A percentile compares a stretch with the other conserved stretches of the same genome.
These are phyloP conservation scores for Cricetomys ansorgei DNA, from an alignment of 2,113 vertebrate genomes.

Conservation along the genomic window DNA sequence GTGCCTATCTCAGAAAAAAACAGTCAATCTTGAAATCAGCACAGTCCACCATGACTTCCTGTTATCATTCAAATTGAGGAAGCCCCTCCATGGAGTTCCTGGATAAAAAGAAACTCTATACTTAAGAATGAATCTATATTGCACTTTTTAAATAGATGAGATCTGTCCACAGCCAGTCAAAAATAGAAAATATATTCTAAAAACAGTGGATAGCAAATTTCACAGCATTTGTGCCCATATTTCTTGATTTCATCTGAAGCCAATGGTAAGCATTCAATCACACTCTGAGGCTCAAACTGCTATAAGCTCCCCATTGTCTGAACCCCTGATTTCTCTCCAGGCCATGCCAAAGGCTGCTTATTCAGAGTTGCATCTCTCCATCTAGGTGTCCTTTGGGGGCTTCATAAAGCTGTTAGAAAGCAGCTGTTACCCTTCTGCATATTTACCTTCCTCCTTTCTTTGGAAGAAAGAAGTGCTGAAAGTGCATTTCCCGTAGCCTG, in stretches of 20 bases:
- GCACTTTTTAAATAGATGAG: not conserved
- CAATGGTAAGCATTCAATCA: not conserved
- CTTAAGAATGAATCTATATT: not conserved
- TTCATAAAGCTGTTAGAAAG: not conserved
- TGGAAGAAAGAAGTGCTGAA: not conserved
- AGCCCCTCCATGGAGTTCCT: accelerated
- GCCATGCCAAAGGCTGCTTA: not conserved
- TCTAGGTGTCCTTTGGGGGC: not conserved
- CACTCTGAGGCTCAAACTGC: not conserved
- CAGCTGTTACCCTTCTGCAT: not conserved
- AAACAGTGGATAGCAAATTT: not conserved
- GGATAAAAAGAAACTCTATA: not conserved
- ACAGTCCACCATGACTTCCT: not conserved
- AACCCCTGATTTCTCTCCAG: not conserved
- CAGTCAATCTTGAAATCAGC: not conserved
- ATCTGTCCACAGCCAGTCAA: not conserved
- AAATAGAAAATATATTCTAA: not conserved
- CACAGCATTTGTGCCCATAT: not conserved
- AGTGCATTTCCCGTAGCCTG: not conserved
- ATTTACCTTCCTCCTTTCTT: too few species aligned
- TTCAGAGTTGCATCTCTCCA: not conserved
- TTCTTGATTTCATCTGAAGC: not conserved
- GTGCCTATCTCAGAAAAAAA: not conserved
- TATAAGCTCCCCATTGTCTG: not conserved
- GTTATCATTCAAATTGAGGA: not conserved